Evolutionary conservation across 2,888 invertebrate species (phyloP), one percentile per base, ranked within the genome.

Genomic region (Cryptophagus acutangulus): DNA sequence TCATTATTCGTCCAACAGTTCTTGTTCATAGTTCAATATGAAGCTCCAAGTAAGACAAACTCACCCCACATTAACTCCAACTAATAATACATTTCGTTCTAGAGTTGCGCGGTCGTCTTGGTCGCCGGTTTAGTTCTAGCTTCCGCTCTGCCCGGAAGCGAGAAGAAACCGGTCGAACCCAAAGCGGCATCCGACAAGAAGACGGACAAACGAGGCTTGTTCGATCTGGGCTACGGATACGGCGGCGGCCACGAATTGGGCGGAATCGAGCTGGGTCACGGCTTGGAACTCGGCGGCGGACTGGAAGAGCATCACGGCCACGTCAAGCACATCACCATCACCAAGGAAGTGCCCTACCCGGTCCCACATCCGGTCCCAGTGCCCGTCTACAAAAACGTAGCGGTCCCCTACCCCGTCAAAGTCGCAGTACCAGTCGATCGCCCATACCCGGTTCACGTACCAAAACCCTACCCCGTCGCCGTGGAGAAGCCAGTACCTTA

Each of bases 331-430:
- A 58, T 72, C 24, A 66, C 71, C 33, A 65, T 74, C 46, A 70
- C 71, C 17, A 72, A 73, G 37, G 55, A 63, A 50, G 52, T 66
- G 3, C 59, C 62, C 30, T 59, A 61, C 30, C 63, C 66, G 12
- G 65, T 69, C 1, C 77, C 79, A 1, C 74, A 76, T 0, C 81
- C 79, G 1, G 75, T 78, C 24, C 70, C 74, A 2, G 70, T 72
- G 10, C 66, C 66, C 16, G 72, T 76, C 18, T 72, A 72, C 51
- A 74, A 73, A 47, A 71, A 72, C 40, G 62, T 72, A 17, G 67
- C 71, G 9, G 71, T 72, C 8, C 69, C 73, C 1, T 62, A 66
- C 30, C 65, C 63, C 18, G 62, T 64, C 12, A 63, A 65, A 48
- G 63, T 73, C 35, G 49, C 65, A n/a, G 70, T 73, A 33, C 72